Evolutionary conservation across 1,140 invertebrate species (phyloP), one percentile per base, ranked within the genome.

Genomic region (Hyles euphorbiae): DNA sequence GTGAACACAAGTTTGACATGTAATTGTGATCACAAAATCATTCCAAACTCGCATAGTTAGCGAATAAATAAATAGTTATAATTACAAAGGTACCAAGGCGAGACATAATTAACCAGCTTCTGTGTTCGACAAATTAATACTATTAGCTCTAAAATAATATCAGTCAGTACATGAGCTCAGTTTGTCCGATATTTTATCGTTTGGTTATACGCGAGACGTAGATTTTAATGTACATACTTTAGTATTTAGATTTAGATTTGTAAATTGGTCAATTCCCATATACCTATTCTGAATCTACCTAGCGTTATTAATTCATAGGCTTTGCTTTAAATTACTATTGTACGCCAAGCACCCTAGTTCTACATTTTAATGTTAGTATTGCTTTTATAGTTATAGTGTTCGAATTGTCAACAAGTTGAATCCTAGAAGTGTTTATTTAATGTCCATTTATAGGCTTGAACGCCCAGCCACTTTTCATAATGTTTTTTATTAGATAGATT

Each of bases 241-340:
- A 61, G 66, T 75, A 74, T 36, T 64, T 81, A 83, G 71, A 63
- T 60, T 61, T 83, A 83, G 75, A 63, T 78, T 77, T 70, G 68
- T 84, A 83, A 87, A 77, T 78, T 76, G 70, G 83, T 87, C 83
- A 87, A 87, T 87, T 87, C 73, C 70, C 71, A 79, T 78, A 72
- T 63, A 75, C 68, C 58, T 74, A 70, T 70, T 75, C 62, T 78
- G 68, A 72, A 74, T 70, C 60, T 74, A 68, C 72, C 68, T 71
- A 68, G 67, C 67, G 66, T 61, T 68, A 65, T 60, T 70, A 72
- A 71, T 58, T 69, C 73, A 54, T 63, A 76, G 78, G 76, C 77
- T 81, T 85, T 74, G 73, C 76, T 76, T 70, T 74, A 72, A 64
- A 67, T 56, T 66, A 67, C 51, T 61, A 65, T 62, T 61, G 58